Evolutionary conservation across 2,113 vertebrate genomes (phyloP), one percentile per base, ranked within the genome.

Genomic region (Lamprotornis superbus): DNA sequence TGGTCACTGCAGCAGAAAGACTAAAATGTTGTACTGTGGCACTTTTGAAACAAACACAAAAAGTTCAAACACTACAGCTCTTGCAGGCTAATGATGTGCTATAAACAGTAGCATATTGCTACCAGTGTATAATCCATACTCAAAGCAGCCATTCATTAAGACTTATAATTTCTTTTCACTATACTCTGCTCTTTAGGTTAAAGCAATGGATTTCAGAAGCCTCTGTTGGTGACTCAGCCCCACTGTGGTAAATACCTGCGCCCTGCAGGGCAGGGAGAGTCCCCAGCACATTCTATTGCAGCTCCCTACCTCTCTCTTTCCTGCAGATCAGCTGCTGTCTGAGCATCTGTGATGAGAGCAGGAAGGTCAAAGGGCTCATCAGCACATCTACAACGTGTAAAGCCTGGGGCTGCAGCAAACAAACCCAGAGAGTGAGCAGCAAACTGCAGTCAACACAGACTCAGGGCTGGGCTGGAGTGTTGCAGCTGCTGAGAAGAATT

Each of bases 21-120:
- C 40, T 93, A 82, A 93, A 97, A 94, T 70, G 93, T 93, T 95
- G 57, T 92, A 87, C 83, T 50, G 60, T 97, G 96, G 77, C 55
- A 95, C 94, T 90, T 97, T 64, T 93, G 93, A 96, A 97, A 96
- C 84, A 96, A 97, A 96, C 79, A 95, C 89, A 96, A 93, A 96
- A 97, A 96, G 94, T 98, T 98, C 94, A 97, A 95, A 82, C 17
- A 24, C 76, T 89, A 22, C 64, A 87, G 93, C 92, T 97, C 94
- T 95, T 84, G 90, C 81, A 64, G 87, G 91, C 82, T 97, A 97
- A 93, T 94, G 91, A 94, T 86, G 95, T 87, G 94, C 91, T 89
- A 89, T 92, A 95, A 97, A 96, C 87, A 96, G 71, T 56, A 65
- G 71, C 92, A 91, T 95, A 95, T 94, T 96, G 95, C 92, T 97